phyloP scores from a whole-genome alignment of 2,888 invertebrate genomes.

The Philaethria dido region DNA sequence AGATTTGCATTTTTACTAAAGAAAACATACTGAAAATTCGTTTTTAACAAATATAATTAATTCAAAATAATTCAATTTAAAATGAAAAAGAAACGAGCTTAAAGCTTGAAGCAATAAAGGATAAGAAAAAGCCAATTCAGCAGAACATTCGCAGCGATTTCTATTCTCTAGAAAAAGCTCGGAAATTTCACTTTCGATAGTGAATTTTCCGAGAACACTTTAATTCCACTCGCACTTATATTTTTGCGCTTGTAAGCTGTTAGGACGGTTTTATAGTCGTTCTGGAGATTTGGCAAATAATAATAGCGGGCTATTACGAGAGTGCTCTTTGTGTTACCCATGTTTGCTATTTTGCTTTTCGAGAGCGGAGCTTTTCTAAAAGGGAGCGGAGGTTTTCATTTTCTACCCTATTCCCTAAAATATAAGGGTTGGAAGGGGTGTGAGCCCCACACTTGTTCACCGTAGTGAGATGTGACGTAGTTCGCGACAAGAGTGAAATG shows the following conservation, averaged over 20 bases:
- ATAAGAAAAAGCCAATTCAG: neutral
- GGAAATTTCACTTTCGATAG: slow-evolving; percentile 12
- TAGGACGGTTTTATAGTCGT: slow-evolving; percentile 16
- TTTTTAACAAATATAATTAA: neutral
- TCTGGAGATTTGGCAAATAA: slow-evolving; percentile 27
- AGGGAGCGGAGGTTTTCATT: neutral
- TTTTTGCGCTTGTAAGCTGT: slow-evolving; percentile 14
- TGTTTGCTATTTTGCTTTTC: slow-evolving; percentile 30
- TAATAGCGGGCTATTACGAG: slow-evolving; percentile 29
- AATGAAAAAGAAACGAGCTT: neutral
- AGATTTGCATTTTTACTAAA: neutral
- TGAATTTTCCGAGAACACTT: slow-evolving; percentile 6
- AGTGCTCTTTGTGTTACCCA: slow-evolving; percentile 6
- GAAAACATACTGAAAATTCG: neutral
- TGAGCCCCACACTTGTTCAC: slow-evolving; percentile 15
- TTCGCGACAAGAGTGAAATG: slow-evolving; percentile 30
- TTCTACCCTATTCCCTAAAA: slow-evolving; percentile 3
- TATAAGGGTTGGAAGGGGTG: slow-evolving; percentile 15
- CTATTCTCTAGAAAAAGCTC: neutral
- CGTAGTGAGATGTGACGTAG: slow-evolving; percentile 20
- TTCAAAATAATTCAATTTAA: neutral
- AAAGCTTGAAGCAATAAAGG: neutral
- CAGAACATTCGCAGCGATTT: neutral
- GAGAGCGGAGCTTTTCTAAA: neutral
- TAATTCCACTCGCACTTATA: slow-evolving; percentile 5